Evolutionary conservation across 1,140 invertebrate species (phyloP), one percentile per base, ranked within the genome.

Genomic region (Nylanderia fulva): DNA sequence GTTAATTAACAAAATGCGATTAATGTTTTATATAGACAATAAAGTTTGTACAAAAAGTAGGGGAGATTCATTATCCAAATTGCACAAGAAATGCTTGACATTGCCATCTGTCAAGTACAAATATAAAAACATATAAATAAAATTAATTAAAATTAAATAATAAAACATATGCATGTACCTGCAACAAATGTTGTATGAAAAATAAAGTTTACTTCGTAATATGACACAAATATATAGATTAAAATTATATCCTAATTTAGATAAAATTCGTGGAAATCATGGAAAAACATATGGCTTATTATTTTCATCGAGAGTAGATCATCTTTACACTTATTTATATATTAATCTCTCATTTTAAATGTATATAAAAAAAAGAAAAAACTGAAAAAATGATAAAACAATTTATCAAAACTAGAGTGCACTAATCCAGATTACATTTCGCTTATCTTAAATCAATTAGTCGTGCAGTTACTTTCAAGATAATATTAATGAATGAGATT

Each of bases 1-100:
- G 69, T 83, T 83, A 83, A 83, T 83, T 77, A 77, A 64, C 39
- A 64, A 29, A 77, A 77, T 13, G 7, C 29, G 29, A 64, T 77
- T 83, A 83, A 72, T 74, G 69, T 83, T 83, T 74, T 83, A 18
- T 33, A 56, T 15, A 60, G 21, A 56, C 54, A 36, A 27, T 24
- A 24, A 29, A 8, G 18, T 9, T 80, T 69, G 39, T 80, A 15
- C 13, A 48, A 56, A 54, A 54, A 71, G 4, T 27, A n/a, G 15
- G 36, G 11, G 27, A 36, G 24, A 71, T 42, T 71, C 21, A 58
- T 80, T 29, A 58, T n/a, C 0, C 5, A 33, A 66, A 52, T 48
- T 36, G 21, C 24, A 69, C 18, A 42, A 33, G n/a, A 42, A 69
- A 13, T 36, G 24, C 39, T 79, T 39, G 11, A 45, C 29, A n/a